These are phyloP conservation scores for Isurus oxyrinchus DNA, from an alignment of 2,113 vertebrate genomes.

Conservation along the genomic window DNA sequence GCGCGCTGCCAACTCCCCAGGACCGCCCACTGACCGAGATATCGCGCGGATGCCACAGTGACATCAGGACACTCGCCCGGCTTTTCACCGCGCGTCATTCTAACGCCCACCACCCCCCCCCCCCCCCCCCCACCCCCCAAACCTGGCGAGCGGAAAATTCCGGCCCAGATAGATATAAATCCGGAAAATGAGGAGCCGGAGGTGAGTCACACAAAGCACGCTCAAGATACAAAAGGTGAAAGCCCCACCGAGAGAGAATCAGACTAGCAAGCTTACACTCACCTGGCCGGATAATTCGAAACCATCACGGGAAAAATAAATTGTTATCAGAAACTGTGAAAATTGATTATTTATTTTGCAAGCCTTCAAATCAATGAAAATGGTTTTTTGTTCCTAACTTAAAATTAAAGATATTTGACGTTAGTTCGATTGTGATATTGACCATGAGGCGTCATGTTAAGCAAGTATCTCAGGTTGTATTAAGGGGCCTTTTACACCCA, in stretches of 20 bases:
- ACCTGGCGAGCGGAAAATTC: no score
- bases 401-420: neutral
- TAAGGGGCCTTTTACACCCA: neutral
- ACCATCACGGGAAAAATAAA: neutral
- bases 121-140: no score
- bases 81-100: no score
- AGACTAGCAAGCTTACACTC: neutral
- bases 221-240: neutral
- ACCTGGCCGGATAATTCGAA: neutral
- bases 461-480: neutral
- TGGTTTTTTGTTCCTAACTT: neutral
- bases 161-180: neutral
- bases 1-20: no score
- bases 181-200: neutral
- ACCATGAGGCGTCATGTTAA: neutral
- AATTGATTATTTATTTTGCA: neutral
- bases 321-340: neutral
- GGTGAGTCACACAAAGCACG: neutral
- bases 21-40: no score
- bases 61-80: no score
- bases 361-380: neutral
- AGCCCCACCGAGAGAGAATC: no score
- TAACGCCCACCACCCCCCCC: no score
- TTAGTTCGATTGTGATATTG: neutral
- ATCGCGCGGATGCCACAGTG: no score